These are phyloP conservation scores for Apogon talboti DNA, from an alignment of 2,797 vertebrate species.

Conservation along the genomic window DNA sequence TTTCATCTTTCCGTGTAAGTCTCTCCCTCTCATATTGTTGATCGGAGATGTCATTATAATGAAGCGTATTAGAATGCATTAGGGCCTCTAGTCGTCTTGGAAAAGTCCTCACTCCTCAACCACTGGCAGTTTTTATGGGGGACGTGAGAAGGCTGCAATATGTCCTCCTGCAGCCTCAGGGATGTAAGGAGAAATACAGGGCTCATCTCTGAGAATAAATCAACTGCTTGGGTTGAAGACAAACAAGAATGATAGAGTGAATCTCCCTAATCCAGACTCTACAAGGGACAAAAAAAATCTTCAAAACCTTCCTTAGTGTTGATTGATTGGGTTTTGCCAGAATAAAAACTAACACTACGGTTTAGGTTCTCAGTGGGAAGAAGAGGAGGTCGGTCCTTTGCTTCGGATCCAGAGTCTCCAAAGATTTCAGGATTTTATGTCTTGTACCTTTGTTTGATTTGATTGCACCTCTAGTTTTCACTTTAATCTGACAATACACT, in stretches of 20 bases:
- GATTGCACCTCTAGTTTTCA: no score
- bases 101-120: slow-evolving; percentile 70
- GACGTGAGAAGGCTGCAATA: slow-evolving; percentile 71
- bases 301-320: slow-evolving; percentile 1
- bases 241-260: slow-evolving; percentile 57
- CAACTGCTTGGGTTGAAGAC: slow-evolving; percentile 56
- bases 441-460: background rate
- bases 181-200: slow-evolving; percentile 60
- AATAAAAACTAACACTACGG: slow-evolving; percentile 15
- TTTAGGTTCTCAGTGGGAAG: background rate
- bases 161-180: slow-evolving; percentile 62
- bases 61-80: slow-evolving; percentile 82
- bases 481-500: background rate
- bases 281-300: slow-evolving; percentile 8
- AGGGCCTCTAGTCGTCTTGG: slow-evolving; percentile 60
- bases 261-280: slow-evolving; percentile 28
- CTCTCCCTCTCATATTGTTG: slow-evolving; percentile 71
- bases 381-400: background rate
- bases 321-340: background rate
- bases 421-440: background rate
- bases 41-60: slow-evolving; percentile 81
- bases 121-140: slow-evolving; percentile 73
- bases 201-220: slow-evolving; percentile 60
- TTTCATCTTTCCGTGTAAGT: slow-evolving; percentile 47
- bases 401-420: slow-evolving; percentile 2